These are phyloP conservation scores for Cantharis rustica DNA, from an alignment of 2,888 invertebrate species.

Conservation along the genomic window DNA sequence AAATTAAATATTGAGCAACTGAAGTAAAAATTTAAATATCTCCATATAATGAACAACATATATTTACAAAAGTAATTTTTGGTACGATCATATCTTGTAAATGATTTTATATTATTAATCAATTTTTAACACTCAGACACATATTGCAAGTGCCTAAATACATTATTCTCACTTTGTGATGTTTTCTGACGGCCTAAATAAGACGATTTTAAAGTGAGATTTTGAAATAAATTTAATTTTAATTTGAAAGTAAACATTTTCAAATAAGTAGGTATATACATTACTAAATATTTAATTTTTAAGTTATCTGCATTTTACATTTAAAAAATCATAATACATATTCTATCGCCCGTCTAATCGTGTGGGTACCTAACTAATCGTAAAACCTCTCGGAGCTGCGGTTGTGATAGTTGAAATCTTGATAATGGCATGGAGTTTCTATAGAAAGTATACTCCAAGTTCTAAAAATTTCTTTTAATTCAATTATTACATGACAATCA, in stretches of 20 bases:
- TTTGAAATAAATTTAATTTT: background rate
- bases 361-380: background rate
- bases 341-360: background rate
- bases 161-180: constrained; percentile 2
- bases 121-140: background rate
- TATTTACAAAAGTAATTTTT: background rate
- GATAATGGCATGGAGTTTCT: background rate
- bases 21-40: background rate
- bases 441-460: background rate
- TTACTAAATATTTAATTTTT: background rate
- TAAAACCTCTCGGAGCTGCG: background rate
- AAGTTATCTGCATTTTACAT: background rate
- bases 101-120: background rate
- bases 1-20: background rate
- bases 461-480: background rate
- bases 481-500: background rate
- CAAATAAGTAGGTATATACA: background rate
- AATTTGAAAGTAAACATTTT: background rate
- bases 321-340: background rate
- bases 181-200: constrained; percentile 3
- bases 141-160: constrained; percentile 1
- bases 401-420: background rate
- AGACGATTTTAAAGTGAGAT: constrained; percentile 2
- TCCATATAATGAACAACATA: background rate
- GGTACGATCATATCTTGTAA: background rate